phyloP scores from a whole-genome alignment of 2,113 vertebrate species.

The Thamnaconus septentrionalis region DNA sequence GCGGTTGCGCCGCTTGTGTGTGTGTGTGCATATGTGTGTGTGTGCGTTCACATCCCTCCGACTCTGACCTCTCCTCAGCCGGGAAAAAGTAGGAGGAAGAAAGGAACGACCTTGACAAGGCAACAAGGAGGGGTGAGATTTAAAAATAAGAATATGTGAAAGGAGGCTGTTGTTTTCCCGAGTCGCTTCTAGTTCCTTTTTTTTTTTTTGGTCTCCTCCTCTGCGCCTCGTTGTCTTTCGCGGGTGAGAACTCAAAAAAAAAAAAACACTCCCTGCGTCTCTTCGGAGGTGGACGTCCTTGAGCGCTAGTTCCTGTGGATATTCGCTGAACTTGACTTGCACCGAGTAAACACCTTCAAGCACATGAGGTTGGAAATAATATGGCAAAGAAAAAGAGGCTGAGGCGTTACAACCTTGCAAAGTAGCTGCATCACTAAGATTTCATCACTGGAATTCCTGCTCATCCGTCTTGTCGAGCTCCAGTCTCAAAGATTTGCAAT shows the following conservation, averaged over 20 bases:
- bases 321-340: no score
- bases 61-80: constrained; percentile 60
- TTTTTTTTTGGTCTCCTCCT: constrained; percentile 41
- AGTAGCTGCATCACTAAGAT: no score
- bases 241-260: no score
- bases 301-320: background rate
- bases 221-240: constrained; percentile 42
- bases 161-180: constrained; percentile 57
- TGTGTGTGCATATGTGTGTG: constrained; percentile 38
- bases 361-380: no score
- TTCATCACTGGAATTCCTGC: no score
- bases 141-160: constrained; percentile 45
- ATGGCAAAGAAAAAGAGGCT: no score
- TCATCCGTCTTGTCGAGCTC: no score
- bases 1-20: constrained; percentile 40
- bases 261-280: constrained; percentile 65
- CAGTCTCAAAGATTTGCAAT: no score
- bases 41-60: constrained; percentile 30
- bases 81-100: constrained; percentile 68
- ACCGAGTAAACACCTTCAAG: no score
- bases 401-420: no score
- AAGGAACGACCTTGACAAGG: constrained; percentile 74
- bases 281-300: constrained; percentile 55
- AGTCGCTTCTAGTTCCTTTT: constrained; percentile 6
- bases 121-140: constrained; percentile 52